These are phyloP conservation scores for Gephyroberyx darwinii DNA, from an alignment of 2,797 vertebrate genomes.

Conservation along the genomic window DNA sequence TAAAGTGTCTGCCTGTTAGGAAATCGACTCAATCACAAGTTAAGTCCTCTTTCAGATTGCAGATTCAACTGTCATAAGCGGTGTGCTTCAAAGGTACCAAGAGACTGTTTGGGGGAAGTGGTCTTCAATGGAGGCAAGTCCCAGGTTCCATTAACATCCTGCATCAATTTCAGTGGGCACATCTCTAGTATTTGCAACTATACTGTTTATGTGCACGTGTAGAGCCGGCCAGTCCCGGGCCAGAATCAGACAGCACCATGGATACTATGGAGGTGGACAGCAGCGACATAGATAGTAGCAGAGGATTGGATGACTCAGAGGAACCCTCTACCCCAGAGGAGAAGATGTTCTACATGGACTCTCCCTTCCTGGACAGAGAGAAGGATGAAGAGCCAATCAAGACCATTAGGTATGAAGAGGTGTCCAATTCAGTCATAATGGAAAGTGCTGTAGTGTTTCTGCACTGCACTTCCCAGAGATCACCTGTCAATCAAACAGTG, in stretches of 20 bases:
- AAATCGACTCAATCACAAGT: too few relatives aligned
- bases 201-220: conserved; percentile 1
- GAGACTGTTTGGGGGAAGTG: conserved; percentile 96
- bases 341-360: conserved; percentile 95
- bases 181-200: background rate
- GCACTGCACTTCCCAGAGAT: background rate
- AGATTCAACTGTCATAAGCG: conserved; percentile 98
- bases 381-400: conserved; percentile 94
- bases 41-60: conserved; percentile 84
- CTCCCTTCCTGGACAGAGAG: conserved; percentile 89
- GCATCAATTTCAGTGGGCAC: background rate
- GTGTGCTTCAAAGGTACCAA: conserved; percentile 96
- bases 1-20: too few relatives aligned
- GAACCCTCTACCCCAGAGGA: conserved; percentile 93
- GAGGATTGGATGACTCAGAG: conserved; percentile 90
- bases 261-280: conserved; percentile 97
- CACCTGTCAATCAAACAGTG: too few relatives aligned
- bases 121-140: conserved; percentile 93
- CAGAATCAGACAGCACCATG: conserved; percentile 93
- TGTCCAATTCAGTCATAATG: background rate
- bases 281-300: conserved; percentile 87
- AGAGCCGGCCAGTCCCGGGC: conserved; percentile 93
- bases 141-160: background rate
- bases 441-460: background rate
- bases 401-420: conserved; percentile 88